phyloP scores from a whole-genome alignment of 2,113 vertebrate species.

The Triplophysa dalaica region DNA sequence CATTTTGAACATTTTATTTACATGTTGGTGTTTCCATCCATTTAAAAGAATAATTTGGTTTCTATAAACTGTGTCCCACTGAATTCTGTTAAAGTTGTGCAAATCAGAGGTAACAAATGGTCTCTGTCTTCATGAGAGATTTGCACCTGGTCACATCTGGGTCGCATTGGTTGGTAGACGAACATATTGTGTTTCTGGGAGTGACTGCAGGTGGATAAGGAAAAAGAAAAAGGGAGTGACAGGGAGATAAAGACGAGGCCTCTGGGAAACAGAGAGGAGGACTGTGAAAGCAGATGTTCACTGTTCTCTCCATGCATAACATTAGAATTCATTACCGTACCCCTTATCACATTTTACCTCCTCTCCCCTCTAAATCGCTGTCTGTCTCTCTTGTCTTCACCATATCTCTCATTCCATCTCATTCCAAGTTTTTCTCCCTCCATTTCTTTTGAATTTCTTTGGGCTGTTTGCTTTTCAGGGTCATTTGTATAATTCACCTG shows the following conservation, averaged over 20 bases:
- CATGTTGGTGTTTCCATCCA: no score
- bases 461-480: not conserved
- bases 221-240: slow-evolving; percentile 17
- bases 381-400: slow-evolving; percentile 36
- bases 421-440: not conserved
- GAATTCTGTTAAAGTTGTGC: not conserved
- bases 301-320: slow-evolving; percentile 18
- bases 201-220: slow-evolving; percentile 11
- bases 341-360: slow-evolving; percentile 37
- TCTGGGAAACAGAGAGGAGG: slow-evolving; percentile 32
- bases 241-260: slow-evolving; percentile 23
- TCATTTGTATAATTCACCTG: no score
- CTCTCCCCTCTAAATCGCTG: slow-evolving; percentile 33
- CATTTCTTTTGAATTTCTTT: not conserved
- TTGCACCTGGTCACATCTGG: slow-evolving; percentile 34
- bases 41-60: no score
- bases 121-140: slow-evolving; percentile 1
- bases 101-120: slow-evolving; percentile 17
- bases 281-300: slow-evolving; percentile 24
- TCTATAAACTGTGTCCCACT: no score
- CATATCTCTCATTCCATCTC: not conserved
- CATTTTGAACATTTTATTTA: no score
- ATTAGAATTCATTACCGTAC: slow-evolving; percentile 34
- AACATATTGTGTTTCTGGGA: slow-evolving; percentile 37
- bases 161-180: not conserved